A percentile compares a stretch with the other conserved stretches of the same genome.
Evolutionary conservation across 1,140 invertebrate species (phyloP).

Genomic region (Drosophila sucinea): DNA sequence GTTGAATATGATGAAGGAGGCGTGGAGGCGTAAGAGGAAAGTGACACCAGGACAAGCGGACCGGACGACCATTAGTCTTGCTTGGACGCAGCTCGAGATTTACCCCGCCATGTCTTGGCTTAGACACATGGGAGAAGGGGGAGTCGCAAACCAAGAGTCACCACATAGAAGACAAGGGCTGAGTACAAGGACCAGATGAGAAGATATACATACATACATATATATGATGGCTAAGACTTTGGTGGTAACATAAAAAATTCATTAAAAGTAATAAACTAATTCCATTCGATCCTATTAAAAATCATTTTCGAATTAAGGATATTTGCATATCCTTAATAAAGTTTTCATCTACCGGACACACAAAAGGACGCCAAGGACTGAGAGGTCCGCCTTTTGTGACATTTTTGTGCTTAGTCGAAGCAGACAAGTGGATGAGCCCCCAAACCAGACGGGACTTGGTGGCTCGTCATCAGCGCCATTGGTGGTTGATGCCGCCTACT

Average conservation of each 20-base stretch:
- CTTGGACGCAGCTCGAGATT: slow-evolving; percentile 62
- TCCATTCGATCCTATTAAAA: slow-evolving; percentile 83
- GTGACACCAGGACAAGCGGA: slow-evolving; percentile 15
- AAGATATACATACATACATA: slow-evolving; percentile 2
- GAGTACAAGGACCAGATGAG: not conserved
- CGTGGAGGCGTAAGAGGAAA: not conserved
- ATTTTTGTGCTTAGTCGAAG: slow-evolving; percentile 51
- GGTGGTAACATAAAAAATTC: slow-evolving; percentile 82
- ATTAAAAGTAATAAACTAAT: slow-evolving; percentile 84
- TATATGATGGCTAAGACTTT: not conserved
- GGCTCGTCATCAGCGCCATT: slow-evolving; percentile 52
- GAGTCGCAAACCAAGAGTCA: slow-evolving; percentile 61
- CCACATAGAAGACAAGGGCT: slow-evolving; percentile 55
- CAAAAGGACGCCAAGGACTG: slow-evolving; percentile 34
- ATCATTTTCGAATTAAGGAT: slow-evolving; percentile 83
- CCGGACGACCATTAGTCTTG: slow-evolving; percentile 69
- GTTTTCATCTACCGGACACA: slow-evolving; percentile 68
- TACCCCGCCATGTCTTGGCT: slow-evolving; percentile 30
- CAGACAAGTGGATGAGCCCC: slow-evolving; percentile 73
- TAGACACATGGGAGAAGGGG: slow-evolving; percentile 52
- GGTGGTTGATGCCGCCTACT: slow-evolving; percentile 69
- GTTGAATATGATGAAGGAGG: slow-evolving; percentile 40
- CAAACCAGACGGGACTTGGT: not conserved
- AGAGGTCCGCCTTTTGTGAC: slow-evolving; percentile 64
- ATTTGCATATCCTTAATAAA: slow-evolving; percentile 83